These are phyloP conservation scores for Mamestra brassicae DNA, from an alignment of 2,888 invertebrate species.

Conservation along the genomic window DNA sequence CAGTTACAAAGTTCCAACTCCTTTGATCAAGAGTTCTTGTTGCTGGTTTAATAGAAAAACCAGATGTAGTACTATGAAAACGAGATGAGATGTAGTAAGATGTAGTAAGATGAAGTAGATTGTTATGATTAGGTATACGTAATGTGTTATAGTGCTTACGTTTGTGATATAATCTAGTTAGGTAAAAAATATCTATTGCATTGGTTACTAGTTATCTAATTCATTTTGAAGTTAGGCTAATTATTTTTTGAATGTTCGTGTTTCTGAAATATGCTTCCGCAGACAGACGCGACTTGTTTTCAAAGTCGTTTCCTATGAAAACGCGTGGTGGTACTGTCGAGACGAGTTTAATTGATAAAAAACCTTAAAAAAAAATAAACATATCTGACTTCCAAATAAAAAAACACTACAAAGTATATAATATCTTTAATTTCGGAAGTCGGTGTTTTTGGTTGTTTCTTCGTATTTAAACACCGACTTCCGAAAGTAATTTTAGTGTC, in stretches of 20 bases:
- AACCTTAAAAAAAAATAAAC: not conserved
- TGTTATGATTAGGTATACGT: slow-evolving; percentile 18
- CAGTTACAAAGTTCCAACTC: not conserved
- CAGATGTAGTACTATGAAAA: slow-evolving; percentile 21
- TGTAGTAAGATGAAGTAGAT: slow-evolving; percentile 38
- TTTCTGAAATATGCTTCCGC: not conserved
- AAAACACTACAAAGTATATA: too few relatives aligned
- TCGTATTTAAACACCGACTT: too few relatives aligned
- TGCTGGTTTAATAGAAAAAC: slow-evolving; percentile 15
- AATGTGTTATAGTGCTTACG: slow-evolving; percentile 10
- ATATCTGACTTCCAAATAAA: too few relatives aligned
- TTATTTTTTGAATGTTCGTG: not conserved
- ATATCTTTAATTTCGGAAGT: too few relatives aligned
- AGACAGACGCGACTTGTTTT: not conserved
- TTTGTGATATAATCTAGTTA: slow-evolving; percentile 15
- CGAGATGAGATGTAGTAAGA: slow-evolving; percentile 46
- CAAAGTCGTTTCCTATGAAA: too few relatives aligned
- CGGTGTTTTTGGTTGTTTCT: too few relatives aligned
- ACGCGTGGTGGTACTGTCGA: too few relatives aligned
- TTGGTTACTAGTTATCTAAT: too few relatives aligned
- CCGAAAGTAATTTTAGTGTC: too few relatives aligned
- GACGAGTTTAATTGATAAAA: not conserved
- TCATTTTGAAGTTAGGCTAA: not conserved
- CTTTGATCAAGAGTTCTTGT: too few relatives aligned
- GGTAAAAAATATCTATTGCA: slow-evolving; percentile 5